phyloP scores from a whole-genome alignment of 2,888 invertebrate species.

The Lepidocyrtinus sp. region DNA sequence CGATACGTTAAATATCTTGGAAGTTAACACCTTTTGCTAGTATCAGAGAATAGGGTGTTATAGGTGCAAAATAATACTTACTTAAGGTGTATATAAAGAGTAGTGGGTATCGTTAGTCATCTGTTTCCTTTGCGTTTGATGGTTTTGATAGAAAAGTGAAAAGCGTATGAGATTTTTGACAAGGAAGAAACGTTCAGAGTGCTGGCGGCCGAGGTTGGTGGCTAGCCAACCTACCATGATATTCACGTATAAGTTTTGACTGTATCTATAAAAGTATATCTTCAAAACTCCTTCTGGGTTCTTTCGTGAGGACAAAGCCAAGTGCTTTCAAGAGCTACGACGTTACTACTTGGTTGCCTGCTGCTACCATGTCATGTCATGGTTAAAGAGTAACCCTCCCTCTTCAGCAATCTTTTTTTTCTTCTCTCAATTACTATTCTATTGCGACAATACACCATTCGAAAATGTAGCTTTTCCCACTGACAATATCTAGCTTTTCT shows the following conservation, averaged over 20 bases:
- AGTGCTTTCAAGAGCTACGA: conserved; percentile 1
- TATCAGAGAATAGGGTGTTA: neutral
- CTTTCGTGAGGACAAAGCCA: neutral
- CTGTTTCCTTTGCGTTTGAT: neutral
- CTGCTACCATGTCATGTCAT: conserved; percentile 14
- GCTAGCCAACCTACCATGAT: conserved; percentile 8
- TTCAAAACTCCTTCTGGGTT: neutral
- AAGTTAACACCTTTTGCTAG: conserved; percentile 1
- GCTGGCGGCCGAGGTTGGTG: conserved; percentile 8
- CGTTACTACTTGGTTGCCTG: conserved; percentile 21
- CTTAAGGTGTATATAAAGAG: neutral
- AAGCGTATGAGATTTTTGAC: conserved; percentile 12
- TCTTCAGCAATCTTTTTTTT: conserved; percentile 1
- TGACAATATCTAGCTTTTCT: neutral
- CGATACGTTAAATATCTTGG: conserved; percentile 10
- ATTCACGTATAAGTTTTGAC: neutral
- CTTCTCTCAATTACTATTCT: conserved; percentile 7
- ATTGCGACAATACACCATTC: neutral
- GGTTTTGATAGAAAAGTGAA: conserved; percentile 27
- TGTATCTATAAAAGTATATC: conserved; percentile 10
- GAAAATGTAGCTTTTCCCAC: neutral
- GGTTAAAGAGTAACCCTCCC: neutral
- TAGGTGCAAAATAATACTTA: neutral
- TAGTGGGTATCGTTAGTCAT: neutral
- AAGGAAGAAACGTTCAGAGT: neutral